These are phyloP conservation scores for Dromiciops gliroides DNA, from an alignment of 2,113 vertebrate species.

Conservation along the genomic window DNA sequence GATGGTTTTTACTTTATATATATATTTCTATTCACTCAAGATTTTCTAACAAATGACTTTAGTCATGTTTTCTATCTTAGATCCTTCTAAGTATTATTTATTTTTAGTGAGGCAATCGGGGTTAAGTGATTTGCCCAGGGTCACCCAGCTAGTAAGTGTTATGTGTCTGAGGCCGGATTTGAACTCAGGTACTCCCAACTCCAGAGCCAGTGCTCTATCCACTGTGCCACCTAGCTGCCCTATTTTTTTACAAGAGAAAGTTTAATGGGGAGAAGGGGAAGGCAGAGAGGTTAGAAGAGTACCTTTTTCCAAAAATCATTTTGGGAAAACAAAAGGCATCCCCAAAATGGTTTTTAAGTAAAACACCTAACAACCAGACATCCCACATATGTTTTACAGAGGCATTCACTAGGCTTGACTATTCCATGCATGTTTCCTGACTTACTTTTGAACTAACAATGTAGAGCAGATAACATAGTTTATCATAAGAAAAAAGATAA, in stretches of 20 bases:
- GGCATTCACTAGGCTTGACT: not conserved
- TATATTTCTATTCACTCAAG: conserved; percentile 51
- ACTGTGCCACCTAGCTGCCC: too few relatives aligned
- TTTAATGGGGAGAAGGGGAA: not conserved
- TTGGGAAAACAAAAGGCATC: not conserved
- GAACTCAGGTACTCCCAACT: too few relatives aligned
- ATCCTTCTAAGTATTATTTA: conserved; percentile 50
- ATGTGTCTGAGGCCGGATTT: too few relatives aligned
- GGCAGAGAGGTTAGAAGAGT: not conserved
- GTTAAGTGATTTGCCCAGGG: too few relatives aligned
- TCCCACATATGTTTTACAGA: not conserved
- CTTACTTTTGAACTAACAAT: not conserved
- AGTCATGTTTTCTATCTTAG: conserved; percentile 48
- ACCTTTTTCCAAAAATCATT: not conserved
- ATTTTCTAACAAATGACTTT: conserved; percentile 4
- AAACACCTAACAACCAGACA: not conserved
- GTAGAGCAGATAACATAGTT: not conserved
- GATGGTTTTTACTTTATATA: conserved; percentile 41
- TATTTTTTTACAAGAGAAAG: not conserved
- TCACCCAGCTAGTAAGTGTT: too few relatives aligned
- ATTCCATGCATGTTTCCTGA: not conserved
- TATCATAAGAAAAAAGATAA: conserved; percentile 44
- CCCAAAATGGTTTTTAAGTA: not conserved
- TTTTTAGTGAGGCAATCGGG: too few relatives aligned
- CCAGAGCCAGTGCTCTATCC: too few relatives aligned